Evolutionary conservation across 2,888 invertebrate species (phyloP).

Genomic region (Ellobium chinense): DNA sequence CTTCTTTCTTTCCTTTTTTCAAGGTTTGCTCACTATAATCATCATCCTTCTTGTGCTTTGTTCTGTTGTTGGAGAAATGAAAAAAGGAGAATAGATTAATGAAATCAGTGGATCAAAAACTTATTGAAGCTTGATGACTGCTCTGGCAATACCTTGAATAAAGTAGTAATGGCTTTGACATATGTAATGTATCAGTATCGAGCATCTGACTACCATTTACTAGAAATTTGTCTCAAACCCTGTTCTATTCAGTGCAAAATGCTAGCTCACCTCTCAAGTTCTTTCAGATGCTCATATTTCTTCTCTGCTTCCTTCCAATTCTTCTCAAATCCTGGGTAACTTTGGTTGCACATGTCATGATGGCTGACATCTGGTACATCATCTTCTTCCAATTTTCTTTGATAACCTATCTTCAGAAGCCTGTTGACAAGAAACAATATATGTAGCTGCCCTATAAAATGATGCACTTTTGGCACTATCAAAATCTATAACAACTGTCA

Average conservation of each 20-base stretch:
- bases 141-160: too few relatives aligned
- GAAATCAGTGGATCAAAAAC: too few relatives aligned
- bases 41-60: too few relatives aligned
- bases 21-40: background rate
- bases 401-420: background rate
- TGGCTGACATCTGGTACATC: slow-evolving; percentile 6
- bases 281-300: background rate
- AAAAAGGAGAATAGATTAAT: too few relatives aligned
- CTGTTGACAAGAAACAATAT: background rate
- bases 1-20: background rate
- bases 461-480: too few relatives aligned
- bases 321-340: background rate
- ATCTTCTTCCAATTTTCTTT: background rate
- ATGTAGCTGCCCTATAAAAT: too few relatives aligned
- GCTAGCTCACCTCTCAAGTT: background rate
- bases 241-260: background rate
- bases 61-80: too few relatives aligned
- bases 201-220: background rate
- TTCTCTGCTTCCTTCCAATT: background rate
- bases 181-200: too few relatives aligned
- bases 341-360: background rate
- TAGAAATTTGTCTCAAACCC: background rate
- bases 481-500: too few relatives aligned
- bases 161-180: too few relatives aligned
- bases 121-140: too few relatives aligned